Conservation (phyloP, 2,797 vertebrate genomes). For the Channallabes apus region DNA sequence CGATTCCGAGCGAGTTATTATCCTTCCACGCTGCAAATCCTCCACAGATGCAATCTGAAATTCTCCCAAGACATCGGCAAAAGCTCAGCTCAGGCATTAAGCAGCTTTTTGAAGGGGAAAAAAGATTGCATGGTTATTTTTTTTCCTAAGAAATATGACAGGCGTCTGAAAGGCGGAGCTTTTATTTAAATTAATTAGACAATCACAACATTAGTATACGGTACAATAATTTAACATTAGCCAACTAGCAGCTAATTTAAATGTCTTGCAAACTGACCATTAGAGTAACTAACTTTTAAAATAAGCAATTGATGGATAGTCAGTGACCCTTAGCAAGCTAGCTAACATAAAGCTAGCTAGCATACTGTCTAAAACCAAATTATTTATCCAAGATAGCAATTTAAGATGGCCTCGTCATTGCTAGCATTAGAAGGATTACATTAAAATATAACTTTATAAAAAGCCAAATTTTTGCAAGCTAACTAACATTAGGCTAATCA, state of each 20-base stretch:
- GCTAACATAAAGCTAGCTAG: background rate
- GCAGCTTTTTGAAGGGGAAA: background rate
- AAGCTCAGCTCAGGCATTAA: slow-evolving; percentile 5
- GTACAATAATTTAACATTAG: background rate
- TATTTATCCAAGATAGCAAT: background rate
- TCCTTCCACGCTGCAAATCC: slow-evolving; percentile 22
- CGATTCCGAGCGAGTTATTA: slow-evolving; percentile 21
- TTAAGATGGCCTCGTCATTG: no score
- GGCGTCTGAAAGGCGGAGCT: background rate
- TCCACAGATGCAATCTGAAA: slow-evolving; percentile 31
- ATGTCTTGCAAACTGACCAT: background rate
- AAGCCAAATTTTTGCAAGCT: background rate
- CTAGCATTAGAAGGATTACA: background rate
- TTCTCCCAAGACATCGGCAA: slow-evolving; percentile 11
- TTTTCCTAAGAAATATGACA: background rate
- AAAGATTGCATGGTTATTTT: background rate
- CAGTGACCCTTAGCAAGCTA: background rate
- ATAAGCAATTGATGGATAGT: background rate
- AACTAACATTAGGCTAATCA: background rate
- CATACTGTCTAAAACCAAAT: background rate
- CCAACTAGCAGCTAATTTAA: background rate
- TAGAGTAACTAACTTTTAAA: background rate
- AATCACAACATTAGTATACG: background rate
- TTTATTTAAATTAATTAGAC: background rate
- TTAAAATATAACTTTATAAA: background rate